Base-by-base conservation (phyloP, 2,797 vertebrate species). In the Epinephelus malabaricus region DNA sequence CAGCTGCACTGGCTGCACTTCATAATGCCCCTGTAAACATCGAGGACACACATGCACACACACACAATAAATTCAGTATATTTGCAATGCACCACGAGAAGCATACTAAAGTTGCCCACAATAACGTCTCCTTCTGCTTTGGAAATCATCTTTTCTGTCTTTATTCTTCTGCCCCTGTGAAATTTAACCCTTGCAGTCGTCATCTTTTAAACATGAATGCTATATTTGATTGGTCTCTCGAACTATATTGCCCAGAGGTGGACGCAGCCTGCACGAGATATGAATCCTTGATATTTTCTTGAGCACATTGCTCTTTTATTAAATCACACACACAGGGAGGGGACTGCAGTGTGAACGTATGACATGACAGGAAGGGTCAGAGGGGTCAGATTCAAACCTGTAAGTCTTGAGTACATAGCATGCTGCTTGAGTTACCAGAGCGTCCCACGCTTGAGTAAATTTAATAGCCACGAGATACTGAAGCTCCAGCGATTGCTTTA, bases 161-260 rank as follows among this genome's bases (percentile, higher is more conserved):
- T 81, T 82, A 68, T 84, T 76, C 70, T 64, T 66, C 77, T 76
- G 72, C 60, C 68, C 51, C 55, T 21, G 72, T 78, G 83, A 82
- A 84, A 82, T 78, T 65, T 85, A 87, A 90, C 86, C 87, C 87
- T 81, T 59, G 9, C 34, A 19, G 51, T 59, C 70, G 49, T 59
- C 69, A 91, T 92, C 88, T 93, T 93, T 93, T 79, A 93, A 91
- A 91, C 89, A 93, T 92, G 79, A 91, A 73, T 72, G 82, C 85
- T 59, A 77, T 74, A 89, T 91, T 80, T 81, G 60, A 92, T 90
- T 84, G 82, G 49, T 56, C 69, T 69, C 21, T 34, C 51, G 50
- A 62, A 17, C 54, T 30, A 53, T 75, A 47, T 60, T 66, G 81
- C 77, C 69, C 59, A 49, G 76, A 74, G 68, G 73, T 53, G 60